These are phyloP conservation scores for Scaptomyza reducta DNA, from an alignment of 2,888 invertebrate species.

Conservation along the genomic window DNA sequence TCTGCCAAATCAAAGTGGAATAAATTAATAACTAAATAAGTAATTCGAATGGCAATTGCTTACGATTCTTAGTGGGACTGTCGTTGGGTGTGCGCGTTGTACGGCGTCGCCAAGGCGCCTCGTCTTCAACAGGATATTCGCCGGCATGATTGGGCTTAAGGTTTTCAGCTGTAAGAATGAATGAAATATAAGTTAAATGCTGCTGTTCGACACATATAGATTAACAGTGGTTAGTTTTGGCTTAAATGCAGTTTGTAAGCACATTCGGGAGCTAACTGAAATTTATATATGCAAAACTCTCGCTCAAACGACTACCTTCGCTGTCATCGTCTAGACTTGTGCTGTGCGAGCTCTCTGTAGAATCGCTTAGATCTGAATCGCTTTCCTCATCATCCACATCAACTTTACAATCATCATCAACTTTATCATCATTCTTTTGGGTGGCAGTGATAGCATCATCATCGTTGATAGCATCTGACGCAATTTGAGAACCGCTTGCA, in stretches of 20 bases:
- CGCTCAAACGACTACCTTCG: conserved; percentile 66
- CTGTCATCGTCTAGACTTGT: conserved; percentile 81
- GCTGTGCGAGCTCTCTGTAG: conserved; percentile 84
- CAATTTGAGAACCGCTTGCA: conserved; percentile 60
- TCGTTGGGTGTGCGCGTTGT: conserved; percentile 85
- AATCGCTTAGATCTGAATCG: conserved; percentile 85
- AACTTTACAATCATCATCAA: conserved; percentile 38
- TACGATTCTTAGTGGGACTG: conserved; percentile 85
- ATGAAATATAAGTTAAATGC: conserved; percentile 6
- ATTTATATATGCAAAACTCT: conserved; percentile 11
- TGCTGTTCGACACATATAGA: background rate
- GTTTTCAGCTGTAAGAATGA: conserved; percentile 64
- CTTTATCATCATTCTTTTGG: conserved; percentile 8
- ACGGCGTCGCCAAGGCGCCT: conserved; percentile 88
- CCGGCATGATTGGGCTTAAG: conserved; percentile 73
- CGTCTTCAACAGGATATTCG: conserved; percentile 85
- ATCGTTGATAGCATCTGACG: conserved; percentile 16
- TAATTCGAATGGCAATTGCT: conserved; percentile 39
- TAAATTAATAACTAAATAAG: background rate
- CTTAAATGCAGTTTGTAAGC: conserved; percentile 45
- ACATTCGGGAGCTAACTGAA: conserved; percentile 34
- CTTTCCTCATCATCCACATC: conserved; percentile 83
- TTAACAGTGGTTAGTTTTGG: conserved; percentile 40
- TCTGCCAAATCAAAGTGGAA: conserved; percentile 80
- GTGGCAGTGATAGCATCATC: conserved; percentile 15